Conservation (phyloP, 2,888 invertebrate species). For the Litoditis marina region DNA sequence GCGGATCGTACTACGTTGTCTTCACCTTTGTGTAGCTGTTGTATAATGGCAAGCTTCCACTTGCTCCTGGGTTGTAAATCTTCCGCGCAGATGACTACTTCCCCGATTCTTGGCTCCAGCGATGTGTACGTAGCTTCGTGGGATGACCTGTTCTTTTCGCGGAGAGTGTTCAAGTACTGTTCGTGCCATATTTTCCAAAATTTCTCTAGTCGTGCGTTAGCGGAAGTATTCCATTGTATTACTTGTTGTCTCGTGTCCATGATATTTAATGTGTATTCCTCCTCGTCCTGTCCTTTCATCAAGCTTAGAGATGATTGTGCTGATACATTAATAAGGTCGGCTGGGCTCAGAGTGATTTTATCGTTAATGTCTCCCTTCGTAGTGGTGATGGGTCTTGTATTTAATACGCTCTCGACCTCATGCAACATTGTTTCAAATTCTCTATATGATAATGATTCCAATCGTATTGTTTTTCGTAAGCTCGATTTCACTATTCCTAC, state of each 20-base stretch:
- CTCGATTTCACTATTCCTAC: slow-evolving; percentile 1
- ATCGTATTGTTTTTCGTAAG: background rate
- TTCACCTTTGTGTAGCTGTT: background rate
- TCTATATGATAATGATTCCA: background rate
- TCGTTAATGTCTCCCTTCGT: background rate
- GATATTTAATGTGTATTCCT: background rate
- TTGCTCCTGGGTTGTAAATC: background rate
- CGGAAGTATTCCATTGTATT: background rate
- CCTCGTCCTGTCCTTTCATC: no score
- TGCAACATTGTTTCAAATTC: slow-evolving; percentile 2
- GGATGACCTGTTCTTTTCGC: background rate
- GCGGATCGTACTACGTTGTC: background rate
- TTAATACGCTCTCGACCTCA: slow-evolving; percentile 3
- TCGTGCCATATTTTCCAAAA: background rate
- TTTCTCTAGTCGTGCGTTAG: background rate
- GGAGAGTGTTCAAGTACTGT: background rate
- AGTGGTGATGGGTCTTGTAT: slow-evolving; percentile 4
- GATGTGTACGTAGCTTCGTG: background rate
- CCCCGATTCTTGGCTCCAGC: background rate
- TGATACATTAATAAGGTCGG: background rate
- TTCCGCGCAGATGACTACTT: background rate
- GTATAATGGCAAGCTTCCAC: background rate
- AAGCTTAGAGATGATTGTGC: background rate
- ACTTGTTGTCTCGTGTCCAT: background rate
- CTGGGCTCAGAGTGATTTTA: background rate